Percentiles rank a stretch among this genome's conserved stretches.
Conservation (phyloP, 2,888 invertebrate species). For the Allophyes oxyacanthae region DNA sequence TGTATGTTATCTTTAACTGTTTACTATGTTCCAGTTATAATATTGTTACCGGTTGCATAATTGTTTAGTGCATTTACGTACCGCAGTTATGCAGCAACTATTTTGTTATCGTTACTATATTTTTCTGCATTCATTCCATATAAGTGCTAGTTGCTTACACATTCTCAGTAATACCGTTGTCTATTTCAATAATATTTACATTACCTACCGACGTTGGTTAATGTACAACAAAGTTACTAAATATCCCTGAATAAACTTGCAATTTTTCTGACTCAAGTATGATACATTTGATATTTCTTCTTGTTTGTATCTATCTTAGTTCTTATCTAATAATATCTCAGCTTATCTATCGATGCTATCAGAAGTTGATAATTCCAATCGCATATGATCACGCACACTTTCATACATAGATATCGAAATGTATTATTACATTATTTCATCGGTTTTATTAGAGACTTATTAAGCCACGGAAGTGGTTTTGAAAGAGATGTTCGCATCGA, state of each 20-base stretch:
- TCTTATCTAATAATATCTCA: constrained; percentile 22
- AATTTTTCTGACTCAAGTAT: background rate
- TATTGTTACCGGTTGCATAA: background rate
- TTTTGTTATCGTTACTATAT: constrained; percentile 35
- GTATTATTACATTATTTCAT: constrained; percentile 22
- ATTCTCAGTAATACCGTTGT: constrained; percentile 20
- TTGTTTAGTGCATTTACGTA: constrained; percentile 2
- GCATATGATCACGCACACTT: constrained; percentile 17
- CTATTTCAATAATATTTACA: constrained; percentile 37
- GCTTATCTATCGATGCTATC: constrained; percentile 30
- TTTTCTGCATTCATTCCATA: constrained; percentile 16
- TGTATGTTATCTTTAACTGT: constrained; percentile 12
- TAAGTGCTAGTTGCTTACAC: constrained; percentile 22
- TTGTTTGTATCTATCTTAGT: constrained; percentile 11
- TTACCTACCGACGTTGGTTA: background rate
- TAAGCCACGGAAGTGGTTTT: constrained; percentile 13
- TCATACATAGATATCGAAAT: background rate
- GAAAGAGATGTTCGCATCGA: constrained; percentile 25
- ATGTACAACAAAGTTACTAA: background rate
- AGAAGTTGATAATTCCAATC: constrained; percentile 17
- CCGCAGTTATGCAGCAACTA: constrained; percentile 16
- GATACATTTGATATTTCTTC: constrained; percentile 13
- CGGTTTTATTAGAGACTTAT: constrained; percentile 12
- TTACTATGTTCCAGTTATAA: no score
- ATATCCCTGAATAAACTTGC: background rate